These are phyloP conservation scores for Sebastes goodei DNA, from an alignment of 2,797 vertebrate species.

Conservation along the genomic window DNA sequence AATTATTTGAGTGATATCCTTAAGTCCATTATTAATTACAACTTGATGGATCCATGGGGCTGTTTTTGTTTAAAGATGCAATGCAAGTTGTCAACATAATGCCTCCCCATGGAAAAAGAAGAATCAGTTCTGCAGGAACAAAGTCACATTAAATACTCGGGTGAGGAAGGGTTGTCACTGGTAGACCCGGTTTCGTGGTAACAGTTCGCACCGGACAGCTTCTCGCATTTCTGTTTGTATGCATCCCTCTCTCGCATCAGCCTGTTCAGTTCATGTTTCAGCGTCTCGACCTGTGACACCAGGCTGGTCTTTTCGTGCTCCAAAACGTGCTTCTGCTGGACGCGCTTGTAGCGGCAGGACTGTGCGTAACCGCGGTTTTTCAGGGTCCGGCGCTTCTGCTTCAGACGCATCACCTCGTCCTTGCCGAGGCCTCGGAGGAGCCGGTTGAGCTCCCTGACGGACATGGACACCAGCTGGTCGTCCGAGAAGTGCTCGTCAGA, in stretches of 20 bases:
- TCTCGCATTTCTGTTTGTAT: constrained; percentile 98
- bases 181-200: constrained; percentile 94
- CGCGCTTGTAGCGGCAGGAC: constrained; percentile 97
- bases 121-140: constrained; percentile 37
- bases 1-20: constrained; percentile 45
- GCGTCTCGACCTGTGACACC: constrained; percentile 95
- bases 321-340: constrained; percentile 96
- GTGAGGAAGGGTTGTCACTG: constrained; percentile 95
- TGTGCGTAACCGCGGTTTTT: constrained; percentile 98
- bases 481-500: constrained; percentile 92
- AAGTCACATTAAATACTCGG: constrained; percentile 95
- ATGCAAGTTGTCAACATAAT: constrained; percentile 37
- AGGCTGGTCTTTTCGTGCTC: constrained; percentile 98
- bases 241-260: constrained; percentile 95
- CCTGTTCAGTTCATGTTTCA: constrained; percentile 95
- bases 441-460: constrained; percentile 95
- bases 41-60: constrained; percentile 33
- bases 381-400: constrained; percentile 98
- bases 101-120: constrained; percentile 33
- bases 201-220: constrained; percentile 90
- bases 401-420: constrained; percentile 97
- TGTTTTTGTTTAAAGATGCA: constrained; percentile 29
- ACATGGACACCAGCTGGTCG: constrained; percentile 98
- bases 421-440: constrained; percentile 95
- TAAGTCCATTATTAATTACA: constrained; percentile 24